phyloP scores from a whole-genome alignment of 1,140 invertebrate genomes.

The Penaeus japonicus region DNA sequence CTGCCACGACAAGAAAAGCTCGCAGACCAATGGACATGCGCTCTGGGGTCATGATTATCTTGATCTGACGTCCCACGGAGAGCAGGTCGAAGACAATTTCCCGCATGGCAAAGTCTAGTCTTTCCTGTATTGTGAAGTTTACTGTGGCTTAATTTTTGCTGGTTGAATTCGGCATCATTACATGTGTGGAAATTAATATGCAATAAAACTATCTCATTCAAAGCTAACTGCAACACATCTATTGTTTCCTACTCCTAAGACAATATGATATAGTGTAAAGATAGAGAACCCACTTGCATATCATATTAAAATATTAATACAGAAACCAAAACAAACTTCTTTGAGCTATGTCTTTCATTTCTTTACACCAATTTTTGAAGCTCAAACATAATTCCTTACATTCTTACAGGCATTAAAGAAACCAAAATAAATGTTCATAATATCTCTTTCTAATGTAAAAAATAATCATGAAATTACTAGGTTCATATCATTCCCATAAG shows the following conservation, averaged over 20 bases:
- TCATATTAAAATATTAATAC: too few species aligned
- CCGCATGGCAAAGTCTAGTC: constrained; percentile 97
- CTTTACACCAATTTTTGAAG: too few species aligned
- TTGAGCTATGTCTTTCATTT: too few species aligned
- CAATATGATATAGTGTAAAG: too few species aligned
- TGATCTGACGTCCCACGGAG: constrained; percentile 92
- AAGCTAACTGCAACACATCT: too few species aligned
- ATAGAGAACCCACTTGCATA: too few species aligned
- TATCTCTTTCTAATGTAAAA: neutral
- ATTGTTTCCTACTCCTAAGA: too few species aligned
- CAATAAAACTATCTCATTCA: too few species aligned
- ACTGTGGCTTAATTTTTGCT: neutral
- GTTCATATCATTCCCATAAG: too few species aligned
- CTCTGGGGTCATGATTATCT: constrained; percentile 95
- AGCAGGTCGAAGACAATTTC: constrained; percentile 99
- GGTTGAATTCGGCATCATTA: neutral
- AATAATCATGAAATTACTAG: neutral
- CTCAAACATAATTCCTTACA: too few species aligned
- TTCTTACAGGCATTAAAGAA: too few species aligned
- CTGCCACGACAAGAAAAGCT: constrained; percentile 97
- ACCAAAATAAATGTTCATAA: neutral
- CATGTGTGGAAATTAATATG: neutral
- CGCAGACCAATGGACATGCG: constrained; percentile 97
- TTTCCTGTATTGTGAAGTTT: constrained; percentile 69
- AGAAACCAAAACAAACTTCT: too few species aligned